Conservation (phyloP, 1,140 invertebrate genomes). For the Meteorus sp. region DNA sequence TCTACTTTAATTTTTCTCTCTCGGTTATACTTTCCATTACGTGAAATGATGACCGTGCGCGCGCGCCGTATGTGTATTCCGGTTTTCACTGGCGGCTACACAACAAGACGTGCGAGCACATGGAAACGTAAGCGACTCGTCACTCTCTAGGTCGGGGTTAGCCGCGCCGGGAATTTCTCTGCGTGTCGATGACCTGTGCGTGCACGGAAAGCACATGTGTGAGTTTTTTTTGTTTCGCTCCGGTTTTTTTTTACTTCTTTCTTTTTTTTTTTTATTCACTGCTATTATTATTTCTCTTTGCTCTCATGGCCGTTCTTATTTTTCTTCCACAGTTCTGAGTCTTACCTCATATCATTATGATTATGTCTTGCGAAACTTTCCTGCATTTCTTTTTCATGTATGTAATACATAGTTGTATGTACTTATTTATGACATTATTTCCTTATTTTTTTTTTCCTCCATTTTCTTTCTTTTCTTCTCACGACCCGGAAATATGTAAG, state of each 20-base stretch:
- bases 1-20: neutral
- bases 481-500: neutral
- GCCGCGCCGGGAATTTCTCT: neutral
- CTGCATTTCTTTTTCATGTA: neutral
- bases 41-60: no score
- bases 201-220: conserved; percentile 9
- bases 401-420: no score
- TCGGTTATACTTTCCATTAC: no score
- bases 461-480: neutral
- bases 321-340: no score
- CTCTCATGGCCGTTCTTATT: no score
- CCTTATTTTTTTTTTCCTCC: no score
- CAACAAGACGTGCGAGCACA: no score
- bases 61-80: no score
- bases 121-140: neutral
- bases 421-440: no score
- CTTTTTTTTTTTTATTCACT: conserved; percentile 11
- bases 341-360: neutral
- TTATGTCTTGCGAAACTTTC: neutral
- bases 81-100: no score
- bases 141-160: conserved; percentile 24
- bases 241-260: conserved; percentile 5
- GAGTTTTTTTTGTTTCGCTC: conserved; percentile 6
- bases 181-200: conserved; percentile 10
- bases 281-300: no score